Evolutionary conservation across 1,140 invertebrate species (phyloP), one percentile per base, ranked within the genome.

Genomic region (Holcopasites calliopsidis): DNA sequence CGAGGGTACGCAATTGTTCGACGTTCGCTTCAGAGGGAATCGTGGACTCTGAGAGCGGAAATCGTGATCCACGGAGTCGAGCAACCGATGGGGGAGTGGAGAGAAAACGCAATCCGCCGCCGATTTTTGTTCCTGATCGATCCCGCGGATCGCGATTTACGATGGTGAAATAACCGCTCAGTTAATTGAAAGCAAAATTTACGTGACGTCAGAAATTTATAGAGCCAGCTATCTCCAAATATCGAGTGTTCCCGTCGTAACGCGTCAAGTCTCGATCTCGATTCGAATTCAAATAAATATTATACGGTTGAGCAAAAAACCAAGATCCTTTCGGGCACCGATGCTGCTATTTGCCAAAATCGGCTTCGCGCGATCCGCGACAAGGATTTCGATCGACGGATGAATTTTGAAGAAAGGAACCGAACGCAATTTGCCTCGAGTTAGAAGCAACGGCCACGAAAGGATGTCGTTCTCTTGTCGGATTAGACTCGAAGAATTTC

Each of bases 1-100:
- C 16, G 31, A 6, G n/a, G n/a, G 7, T 3, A 33, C 18, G 10
- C 8, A 18, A 4, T 26, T 38, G 3, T 26, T 38, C 21, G 21
- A 38, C 13, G 23, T 70, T n/a, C n/a, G n/a, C n/a, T 49, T 2
- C 40, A 11, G 21, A 18, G 42, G n/a, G 5, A 23, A 44, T 2
- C 54, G 62, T 4, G 47, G 1, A 33, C 49, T 49, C 11, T 44
- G 2, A 18, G 2, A 68, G 44, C 28, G 26, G 21, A 58, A 33
- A 0, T 76, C 49, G 76, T 62, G 52, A 81, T 86, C 28, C 55
- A 52, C 11, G 38, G 60, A 85, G 76, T 84, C 73, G 61, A 86
- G 68, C 57, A 52, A 60, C 62, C 38, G 11, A 38, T 33, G 3
- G 23, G 31, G 8, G 52, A 57, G 69, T 21, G 5, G 26, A 61